phyloP scores from a whole-genome alignment of 1,140 invertebrate species.

The Hyles vespertilio region DNA sequence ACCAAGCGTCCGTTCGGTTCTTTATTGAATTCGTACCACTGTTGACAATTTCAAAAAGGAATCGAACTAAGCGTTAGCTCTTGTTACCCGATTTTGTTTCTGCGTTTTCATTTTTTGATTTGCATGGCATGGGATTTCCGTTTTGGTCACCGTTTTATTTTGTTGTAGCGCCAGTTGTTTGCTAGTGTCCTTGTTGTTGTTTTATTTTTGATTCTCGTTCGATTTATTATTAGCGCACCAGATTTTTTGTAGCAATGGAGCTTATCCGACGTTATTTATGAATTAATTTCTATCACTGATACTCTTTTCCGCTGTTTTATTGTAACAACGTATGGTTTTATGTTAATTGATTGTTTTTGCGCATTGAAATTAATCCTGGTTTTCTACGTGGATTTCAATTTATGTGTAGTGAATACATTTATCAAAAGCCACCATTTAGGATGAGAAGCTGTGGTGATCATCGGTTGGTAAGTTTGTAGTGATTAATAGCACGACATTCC shows the following conservation, averaged over 20 bases:
- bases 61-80: slow-evolving; percentile 36
- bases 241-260: slow-evolving; percentile 10
- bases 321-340: too few relatives aligned
- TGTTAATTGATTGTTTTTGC: too few relatives aligned
- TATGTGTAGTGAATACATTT: too few relatives aligned
- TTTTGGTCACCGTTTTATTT: slow-evolving; percentile 44
- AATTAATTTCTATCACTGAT: too few relatives aligned
- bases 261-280: too few relatives aligned
- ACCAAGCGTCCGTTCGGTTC: slow-evolving; percentile 36
- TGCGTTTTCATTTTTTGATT: slow-evolving; percentile 40
- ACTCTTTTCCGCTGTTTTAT: too few relatives aligned
- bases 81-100: slow-evolving; percentile 28
- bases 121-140: slow-evolving; percentile 62
- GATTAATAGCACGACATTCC: too few relatives aligned
- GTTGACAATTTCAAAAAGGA: slow-evolving; percentile 33
- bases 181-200: slow-evolving; percentile 48
- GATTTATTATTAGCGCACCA: slow-evolving; percentile 15
- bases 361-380: too few relatives aligned
- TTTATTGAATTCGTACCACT: slow-evolving; percentile 35
- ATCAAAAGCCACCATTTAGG: too few relatives aligned
- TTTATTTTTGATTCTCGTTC: slow-evolving; percentile 25
- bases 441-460: too few relatives aligned
- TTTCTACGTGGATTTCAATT: too few relatives aligned
- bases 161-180: slow-evolving; percentile 39
- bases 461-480: too few relatives aligned